Evolutionary conservation across 2,797 vertebrate species (phyloP).

Genomic region (Vespertilio murinus): DNA sequence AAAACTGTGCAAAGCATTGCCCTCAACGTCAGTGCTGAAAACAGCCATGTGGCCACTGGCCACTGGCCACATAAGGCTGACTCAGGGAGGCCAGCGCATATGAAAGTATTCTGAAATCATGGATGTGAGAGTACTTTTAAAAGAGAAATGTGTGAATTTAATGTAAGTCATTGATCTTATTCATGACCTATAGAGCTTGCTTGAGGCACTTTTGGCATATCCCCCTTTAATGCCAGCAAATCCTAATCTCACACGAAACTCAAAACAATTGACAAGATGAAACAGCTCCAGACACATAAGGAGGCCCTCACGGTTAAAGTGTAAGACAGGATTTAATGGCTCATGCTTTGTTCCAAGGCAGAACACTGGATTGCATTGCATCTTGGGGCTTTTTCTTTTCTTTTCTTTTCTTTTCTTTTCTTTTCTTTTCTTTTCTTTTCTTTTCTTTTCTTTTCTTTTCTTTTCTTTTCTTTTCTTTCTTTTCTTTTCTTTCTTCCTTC

Average conservation of each 20-base stretch:
- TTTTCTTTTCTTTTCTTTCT: no score
- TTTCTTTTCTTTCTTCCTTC: accelerated
- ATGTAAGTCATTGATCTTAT: not conserved
- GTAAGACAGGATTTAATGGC: not conserved
- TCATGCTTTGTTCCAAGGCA: not conserved
- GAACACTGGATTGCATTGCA: not conserved
- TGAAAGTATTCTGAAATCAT: not conserved
- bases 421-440: no score
- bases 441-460: not conserved
- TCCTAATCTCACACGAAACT: conserved; percentile 33
- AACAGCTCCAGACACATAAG: conserved; percentile 21
- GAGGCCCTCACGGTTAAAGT: not conserved
- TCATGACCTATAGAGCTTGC: not conserved
- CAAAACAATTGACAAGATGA: conserved; percentile 27
- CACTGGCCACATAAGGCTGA: not conserved
- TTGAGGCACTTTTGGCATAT: not conserved
- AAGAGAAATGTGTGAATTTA: not conserved
- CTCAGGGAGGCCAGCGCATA: not conserved
- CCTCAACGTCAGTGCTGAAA: not conserved
- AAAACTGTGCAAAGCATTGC: not conserved
- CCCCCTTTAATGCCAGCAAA: not conserved
- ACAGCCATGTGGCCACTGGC: not conserved
- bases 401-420: no score
- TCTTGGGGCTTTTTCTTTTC: no score
- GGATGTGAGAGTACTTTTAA: not conserved